Evolutionary conservation across 2,113 vertebrate species (phyloP).

Genomic region (Pollachius pollachius): DNA sequence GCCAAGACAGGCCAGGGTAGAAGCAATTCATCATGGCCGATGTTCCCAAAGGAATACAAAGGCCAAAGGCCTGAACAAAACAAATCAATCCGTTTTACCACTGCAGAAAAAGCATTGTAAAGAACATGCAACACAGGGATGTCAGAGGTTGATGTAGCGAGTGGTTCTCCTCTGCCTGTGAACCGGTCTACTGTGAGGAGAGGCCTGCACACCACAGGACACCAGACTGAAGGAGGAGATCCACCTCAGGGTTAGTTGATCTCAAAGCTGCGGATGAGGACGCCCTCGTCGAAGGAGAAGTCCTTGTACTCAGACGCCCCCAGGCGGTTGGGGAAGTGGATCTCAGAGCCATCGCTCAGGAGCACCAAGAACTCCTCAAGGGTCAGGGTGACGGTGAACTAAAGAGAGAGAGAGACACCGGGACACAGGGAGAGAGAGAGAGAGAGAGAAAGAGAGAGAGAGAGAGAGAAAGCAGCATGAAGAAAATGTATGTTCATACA

Average conservation of each 20-base stretch:
- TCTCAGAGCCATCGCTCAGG: conserved; percentile 60
- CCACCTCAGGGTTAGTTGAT: conserved; percentile 53
- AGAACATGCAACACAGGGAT: not conserved
- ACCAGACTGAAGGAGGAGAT: not conserved
- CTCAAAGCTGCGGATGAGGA: conserved; percentile 54
- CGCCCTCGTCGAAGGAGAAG: conserved; percentile 57
- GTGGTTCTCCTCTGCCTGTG: too few species aligned
- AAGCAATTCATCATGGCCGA: too few species aligned
- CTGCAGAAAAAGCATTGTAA: conserved; percentile 8
- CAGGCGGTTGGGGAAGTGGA: conserved; percentile 72
- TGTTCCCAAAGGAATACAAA: too few species aligned
- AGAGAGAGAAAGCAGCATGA: not conserved
- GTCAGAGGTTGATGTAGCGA: too few species aligned
- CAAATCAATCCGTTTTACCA: not conserved
- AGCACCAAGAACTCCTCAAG: conserved; percentile 61
- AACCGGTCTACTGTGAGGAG: not conserved
- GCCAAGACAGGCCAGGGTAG: too few species aligned
- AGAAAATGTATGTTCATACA: too few species aligned
- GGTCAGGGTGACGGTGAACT: conserved; percentile 68
- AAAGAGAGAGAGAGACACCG: not conserved
- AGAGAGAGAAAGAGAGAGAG: too few species aligned
- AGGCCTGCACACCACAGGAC: too few species aligned
- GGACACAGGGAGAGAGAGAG: not conserved
- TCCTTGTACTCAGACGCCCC: conserved; percentile 61
- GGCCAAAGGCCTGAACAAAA: too few species aligned